Conservation (phyloP, 2,797 vertebrate species). For the Peromyscus eremicus region DNA sequence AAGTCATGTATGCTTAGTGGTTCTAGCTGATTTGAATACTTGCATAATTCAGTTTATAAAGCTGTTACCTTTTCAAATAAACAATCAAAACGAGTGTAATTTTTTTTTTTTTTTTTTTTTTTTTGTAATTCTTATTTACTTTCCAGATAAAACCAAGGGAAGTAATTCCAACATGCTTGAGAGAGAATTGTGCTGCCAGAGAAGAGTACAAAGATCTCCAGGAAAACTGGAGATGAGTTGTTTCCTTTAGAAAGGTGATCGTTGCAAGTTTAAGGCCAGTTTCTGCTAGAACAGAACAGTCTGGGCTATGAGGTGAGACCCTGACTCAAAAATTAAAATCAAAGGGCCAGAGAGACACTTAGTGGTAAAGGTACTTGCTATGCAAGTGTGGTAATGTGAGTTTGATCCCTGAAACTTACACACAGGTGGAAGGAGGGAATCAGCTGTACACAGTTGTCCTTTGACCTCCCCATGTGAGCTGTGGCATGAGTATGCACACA, state of each 20-base stretch:
- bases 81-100: slow-evolving; percentile 49
- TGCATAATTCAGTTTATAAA: slow-evolving; percentile 60
- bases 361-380: neutral
- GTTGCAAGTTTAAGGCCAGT: neutral
- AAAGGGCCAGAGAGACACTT: neutral
- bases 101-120: slow-evolving; percentile 12
- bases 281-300: neutral
- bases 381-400: neutral
- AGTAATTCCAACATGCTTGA: slow-evolving; percentile 39
- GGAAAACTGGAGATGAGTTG: slow-evolving; percentile 50
- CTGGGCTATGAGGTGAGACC: neutral
- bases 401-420: neutral
- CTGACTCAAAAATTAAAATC: neutral
- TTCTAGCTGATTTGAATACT: slow-evolving; percentile 55
- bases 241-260: neutral
- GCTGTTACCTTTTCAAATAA: slow-evolving; percentile 40
- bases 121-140: slow-evolving; percentile 57
- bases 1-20: slow-evolving; percentile 22
- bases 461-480: neutral
- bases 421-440: neutral
- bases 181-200: slow-evolving; percentile 28
- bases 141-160: slow-evolving; percentile 51
- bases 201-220: neutral
- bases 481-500: neutral
- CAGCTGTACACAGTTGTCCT: neutral